Evolutionary conservation across 23 tunicate genomes (phyloP), one percentile per base, ranked within the genome.

Genomic region (Halocynthia roretzi): DNA sequence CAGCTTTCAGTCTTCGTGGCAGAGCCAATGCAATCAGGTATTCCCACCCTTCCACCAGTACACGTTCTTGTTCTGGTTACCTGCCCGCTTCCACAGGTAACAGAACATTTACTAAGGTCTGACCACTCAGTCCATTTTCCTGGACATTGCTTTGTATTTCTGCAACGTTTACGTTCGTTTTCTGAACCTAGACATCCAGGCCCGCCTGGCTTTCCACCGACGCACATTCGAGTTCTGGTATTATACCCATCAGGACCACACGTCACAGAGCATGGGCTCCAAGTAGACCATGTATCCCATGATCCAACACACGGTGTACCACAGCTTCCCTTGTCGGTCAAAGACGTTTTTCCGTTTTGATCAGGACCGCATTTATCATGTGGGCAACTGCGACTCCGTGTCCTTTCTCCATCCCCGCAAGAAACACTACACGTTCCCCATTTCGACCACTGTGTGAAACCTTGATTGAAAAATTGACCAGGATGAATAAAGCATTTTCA

Each of bases 361-460:
- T 74, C 78, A 5, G 78, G 62, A 10, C 56, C 63, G 31, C 78
- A 74, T 54, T 53, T 50, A 8, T 53, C 63, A 18, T 54, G 56
- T 8, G 78, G 56, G 5, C 78, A 74, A 74, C 6, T 74, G 55
- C 93, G 71, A 0, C 72, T 82, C 40, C 93, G 50, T 10, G 75
- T 61, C 67, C 61, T 70, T 10, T 17, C 56, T 0, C 83, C 86
- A 6, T 75, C 83, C 52, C 70, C 76, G 54, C 93, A 87, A 10
- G 86, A 10, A 6, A 23, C 74, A 6, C 70, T 63, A 70, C 92
- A 86, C 8, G 64, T 11, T 6, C 71, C 70, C 54, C 58, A 86
- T 0, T 56, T 51, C 17, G 82, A 23, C 92, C 92, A 86, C 6
- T 63, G 65, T 7, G 57, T 52, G 54, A 81, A 86, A 23, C 70